Base-by-base conservation (phyloP, 1,140 invertebrate species). In the Ctenoplectra terminalis region DNA sequence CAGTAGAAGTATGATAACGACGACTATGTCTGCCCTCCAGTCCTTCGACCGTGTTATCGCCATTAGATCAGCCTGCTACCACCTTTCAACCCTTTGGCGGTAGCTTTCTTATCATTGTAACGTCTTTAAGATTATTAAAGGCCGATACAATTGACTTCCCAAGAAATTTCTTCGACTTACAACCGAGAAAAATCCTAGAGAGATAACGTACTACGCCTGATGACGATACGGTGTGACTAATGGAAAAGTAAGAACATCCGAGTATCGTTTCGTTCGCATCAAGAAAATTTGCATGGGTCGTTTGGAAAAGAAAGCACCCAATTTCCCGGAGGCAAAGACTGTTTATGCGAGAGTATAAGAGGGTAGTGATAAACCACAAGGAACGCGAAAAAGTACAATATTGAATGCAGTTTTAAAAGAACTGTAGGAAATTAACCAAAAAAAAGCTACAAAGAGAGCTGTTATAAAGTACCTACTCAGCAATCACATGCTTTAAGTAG, bases 91-190 rank as follows among this genome's bases (percentile, higher is more conserved):
- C 63, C 50, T 58, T 6, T 37, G 20, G 17, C 26, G 9, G 13
- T 52, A 29, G 20, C 29, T 17, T 61, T n/a, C 29, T 69, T 9
- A 17, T 9, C n/a, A 37, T 31, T 34, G 40, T 37, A 63, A n/a
- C 20, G 50, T 11, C 56, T 52, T 60, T 58, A 48, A 26, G 52
- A 34, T 5, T 56, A 85, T 74, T 76, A 74, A n/a, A 40, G 31
- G 9, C n/a, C 23, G 15, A 52, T 61, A 13, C 4, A 40, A 64
- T 20, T 17, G 60, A 84, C 66, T 85, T 71, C 29, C 20, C 17
- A 13, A 1, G 4, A 17, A 48, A 17, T 13, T 17, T 40, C 40
- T 40, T 40, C 9, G 4, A 9, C 40, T 9, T 40, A 40, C 4
- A 9, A 40, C 40, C 4, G 9, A 48, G 46, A 15, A 48, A 15